phyloP scores from a whole-genome alignment of 2,888 invertebrate genomes.

The Leucophenga montana region DNA sequence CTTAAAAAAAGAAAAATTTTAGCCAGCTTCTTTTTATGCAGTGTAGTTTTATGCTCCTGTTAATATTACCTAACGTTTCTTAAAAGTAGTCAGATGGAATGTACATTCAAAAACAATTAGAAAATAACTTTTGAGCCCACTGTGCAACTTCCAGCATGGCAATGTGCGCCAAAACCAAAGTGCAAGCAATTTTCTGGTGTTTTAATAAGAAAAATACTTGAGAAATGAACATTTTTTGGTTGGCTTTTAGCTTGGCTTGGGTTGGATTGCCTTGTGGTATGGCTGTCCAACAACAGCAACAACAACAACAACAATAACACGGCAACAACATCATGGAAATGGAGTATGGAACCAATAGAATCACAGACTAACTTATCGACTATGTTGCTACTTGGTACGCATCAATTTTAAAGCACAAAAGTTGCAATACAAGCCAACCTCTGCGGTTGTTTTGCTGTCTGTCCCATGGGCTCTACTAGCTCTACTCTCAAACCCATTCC shows the following conservation, averaged over 20 bases:
- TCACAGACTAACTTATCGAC: neutral
- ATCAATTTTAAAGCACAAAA: no score
- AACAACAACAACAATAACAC: neutral
- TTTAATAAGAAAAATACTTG: slow-evolving; percentile 19
- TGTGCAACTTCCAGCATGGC: neutral
- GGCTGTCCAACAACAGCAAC: neutral
- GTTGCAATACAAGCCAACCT: neutral
- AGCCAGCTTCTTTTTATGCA: no score
- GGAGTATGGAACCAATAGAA: neutral
- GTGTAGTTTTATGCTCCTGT: no score
- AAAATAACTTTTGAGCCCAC: neutral
- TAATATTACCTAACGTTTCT: no score
- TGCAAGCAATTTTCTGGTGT: neutral
- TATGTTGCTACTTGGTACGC: neutral
- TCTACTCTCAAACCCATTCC: slow-evolving; percentile 41
- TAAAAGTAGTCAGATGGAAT: no score
- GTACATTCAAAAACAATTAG: no score
- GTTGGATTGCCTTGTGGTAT: no score
- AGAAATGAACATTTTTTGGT: neutral
- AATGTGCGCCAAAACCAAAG: neutral
- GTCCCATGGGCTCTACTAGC: neutral
- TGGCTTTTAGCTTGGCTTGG: no score
- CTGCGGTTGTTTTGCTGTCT: neutral
- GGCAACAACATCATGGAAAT: neutral
- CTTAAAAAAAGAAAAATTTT: no score